Conservation (phyloP, 2,888 invertebrate genomes). For the Drosophila mimica region DNA sequence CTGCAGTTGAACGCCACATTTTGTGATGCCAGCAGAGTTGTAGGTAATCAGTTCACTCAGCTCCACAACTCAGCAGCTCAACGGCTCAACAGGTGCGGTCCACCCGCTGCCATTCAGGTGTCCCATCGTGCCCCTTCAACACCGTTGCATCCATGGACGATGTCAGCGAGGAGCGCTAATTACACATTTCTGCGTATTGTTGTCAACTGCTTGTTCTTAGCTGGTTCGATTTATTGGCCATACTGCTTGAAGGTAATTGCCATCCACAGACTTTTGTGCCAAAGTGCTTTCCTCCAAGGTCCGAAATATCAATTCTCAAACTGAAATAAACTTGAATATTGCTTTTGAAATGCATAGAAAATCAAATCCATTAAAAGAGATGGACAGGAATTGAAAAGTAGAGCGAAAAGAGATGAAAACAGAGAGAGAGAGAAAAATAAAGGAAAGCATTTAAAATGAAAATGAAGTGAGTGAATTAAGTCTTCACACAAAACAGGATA, state of each 20-base stretch:
- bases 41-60: conserved; percentile 7
- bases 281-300: background rate
- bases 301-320: background rate
- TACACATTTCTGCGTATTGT: conserved; percentile 16
- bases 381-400: background rate
- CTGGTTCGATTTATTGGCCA: background rate
- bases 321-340: background rate
- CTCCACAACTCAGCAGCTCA: background rate
- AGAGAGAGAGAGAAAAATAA: background rate
- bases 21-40: conserved; percentile 2
- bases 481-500: background rate
- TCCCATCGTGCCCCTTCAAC: background rate
- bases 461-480: background rate
- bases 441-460: background rate
- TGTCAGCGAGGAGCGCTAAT: background rate
- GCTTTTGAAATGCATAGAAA: background rate
- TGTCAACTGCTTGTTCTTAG: background rate
- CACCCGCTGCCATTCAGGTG: background rate
- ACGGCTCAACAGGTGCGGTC: conserved; percentile 10
- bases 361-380: background rate
- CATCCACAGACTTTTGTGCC: background rate
- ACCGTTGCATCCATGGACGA: background rate
- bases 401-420: background rate
- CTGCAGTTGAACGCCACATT: conserved; percentile 1
- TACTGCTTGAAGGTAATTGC: background rate